These are phyloP conservation scores for Anthonomus grandis DNA, from an alignment of 1,140 invertebrate species.

Conservation along the genomic window DNA sequence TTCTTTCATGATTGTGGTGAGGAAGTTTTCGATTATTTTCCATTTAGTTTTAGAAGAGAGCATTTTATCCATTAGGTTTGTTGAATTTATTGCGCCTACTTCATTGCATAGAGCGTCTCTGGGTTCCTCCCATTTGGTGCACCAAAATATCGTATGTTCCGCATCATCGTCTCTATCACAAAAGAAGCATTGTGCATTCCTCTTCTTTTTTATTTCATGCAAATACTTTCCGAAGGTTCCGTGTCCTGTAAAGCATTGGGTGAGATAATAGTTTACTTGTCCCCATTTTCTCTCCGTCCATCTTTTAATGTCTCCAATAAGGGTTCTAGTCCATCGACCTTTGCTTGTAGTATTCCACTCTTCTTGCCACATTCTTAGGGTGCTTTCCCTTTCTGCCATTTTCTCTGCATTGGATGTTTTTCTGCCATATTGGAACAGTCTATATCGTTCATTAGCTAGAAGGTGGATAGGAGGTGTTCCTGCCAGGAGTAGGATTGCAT, in stretches of 20 bases:
- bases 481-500: constrained; percentile 34
- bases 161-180: background rate
- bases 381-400: too few relatives aligned
- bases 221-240: constrained; percentile 11
- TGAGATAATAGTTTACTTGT: constrained; percentile 2
- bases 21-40: too few relatives aligned
- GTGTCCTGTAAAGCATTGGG: constrained; percentile 20
- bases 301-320: constrained; percentile 21
- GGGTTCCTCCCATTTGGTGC: background rate
- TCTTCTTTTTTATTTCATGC: background rate
- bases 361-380: too few relatives aligned
- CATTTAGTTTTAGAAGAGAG: too few relatives aligned
- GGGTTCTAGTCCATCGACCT: constrained; percentile 22
- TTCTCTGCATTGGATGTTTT: background rate
- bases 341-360: background rate
- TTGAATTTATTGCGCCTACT: too few relatives aligned
- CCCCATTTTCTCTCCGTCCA: constrained; percentile 10
- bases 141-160: background rate
- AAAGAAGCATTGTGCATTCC: constrained; percentile 1
- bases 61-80: too few relatives aligned
- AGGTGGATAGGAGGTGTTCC: constrained; percentile 38
- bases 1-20: too few relatives aligned
- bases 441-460: constrained; percentile 21
- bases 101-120: too few relatives aligned
- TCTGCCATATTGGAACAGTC: background rate